phyloP scores from a whole-genome alignment of 2,113 vertebrate species.

The Casuarius casuarius region DNA sequence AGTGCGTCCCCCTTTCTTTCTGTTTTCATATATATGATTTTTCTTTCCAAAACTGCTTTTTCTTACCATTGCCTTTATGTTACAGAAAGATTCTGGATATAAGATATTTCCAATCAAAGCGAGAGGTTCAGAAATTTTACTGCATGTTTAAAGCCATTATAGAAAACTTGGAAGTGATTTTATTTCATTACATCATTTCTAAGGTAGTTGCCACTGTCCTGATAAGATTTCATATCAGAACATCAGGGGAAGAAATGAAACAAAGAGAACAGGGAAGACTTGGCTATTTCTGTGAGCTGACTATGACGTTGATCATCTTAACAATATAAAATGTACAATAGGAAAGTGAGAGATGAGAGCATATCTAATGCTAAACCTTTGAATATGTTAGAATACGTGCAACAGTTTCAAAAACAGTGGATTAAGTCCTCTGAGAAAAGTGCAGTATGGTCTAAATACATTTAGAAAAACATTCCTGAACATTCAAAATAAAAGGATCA shows the following conservation, averaged over 20 bases:
- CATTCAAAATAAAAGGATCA: not conserved
- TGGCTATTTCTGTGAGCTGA: not conserved
- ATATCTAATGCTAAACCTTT: not conserved
- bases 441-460: not conserved
- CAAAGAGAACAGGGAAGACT: not conserved
- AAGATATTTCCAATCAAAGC: not conserved
- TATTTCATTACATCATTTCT: not conserved
- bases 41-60: not conserved
- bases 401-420: not conserved
- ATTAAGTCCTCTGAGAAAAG: not conserved
- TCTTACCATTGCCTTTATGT: not conserved
- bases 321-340: rapidly evolving
- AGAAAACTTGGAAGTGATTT: not conserved
- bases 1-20: not conserved
- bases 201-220: not conserved
- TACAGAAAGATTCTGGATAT: not conserved
- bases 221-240: not conserved
- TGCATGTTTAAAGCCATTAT: not conserved
- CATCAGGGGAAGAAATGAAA: not conserved
- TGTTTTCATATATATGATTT: not conserved
- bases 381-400: not conserved
- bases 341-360: not conserved
- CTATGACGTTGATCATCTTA: not conserved
- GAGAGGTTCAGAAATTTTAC: not conserved
- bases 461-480: not conserved